phyloP scores from a whole-genome alignment of 2,113 vertebrate species.

The Phrynocephalus versicolor region DNA sequence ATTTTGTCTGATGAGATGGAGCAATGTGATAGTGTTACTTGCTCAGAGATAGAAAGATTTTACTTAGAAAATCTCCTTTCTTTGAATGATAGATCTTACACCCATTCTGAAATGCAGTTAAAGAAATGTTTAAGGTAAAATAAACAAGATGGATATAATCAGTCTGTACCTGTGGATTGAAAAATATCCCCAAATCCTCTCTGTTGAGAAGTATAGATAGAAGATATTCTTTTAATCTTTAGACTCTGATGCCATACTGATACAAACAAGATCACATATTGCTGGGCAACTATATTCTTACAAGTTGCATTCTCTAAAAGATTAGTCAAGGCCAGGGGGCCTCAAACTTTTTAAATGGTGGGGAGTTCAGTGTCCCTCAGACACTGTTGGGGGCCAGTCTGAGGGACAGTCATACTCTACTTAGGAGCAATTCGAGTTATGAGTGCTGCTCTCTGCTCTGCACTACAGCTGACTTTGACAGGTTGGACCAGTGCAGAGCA shows the following conservation, averaged over 20 bases:
- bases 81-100: slow-evolving; percentile 3
- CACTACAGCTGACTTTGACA: too few species aligned
- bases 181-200: background rate
- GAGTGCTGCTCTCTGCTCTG: too few species aligned
- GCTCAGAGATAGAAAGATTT: background rate
- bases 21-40: background rate
- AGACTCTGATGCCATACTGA: background rate
- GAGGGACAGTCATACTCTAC: too few species aligned
- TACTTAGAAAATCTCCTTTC: background rate
- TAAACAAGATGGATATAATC: background rate
- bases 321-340: background rate
- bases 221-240: background rate
- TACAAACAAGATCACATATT: background rate
- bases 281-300: background rate
- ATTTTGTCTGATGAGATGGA: slow-evolving; percentile 27
- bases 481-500: too few species aligned
- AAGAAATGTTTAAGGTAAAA: background rate
- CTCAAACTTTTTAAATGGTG: too few species aligned
- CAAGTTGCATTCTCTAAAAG: background rate
- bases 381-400: too few species aligned
- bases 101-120: background rate
- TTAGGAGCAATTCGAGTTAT: too few species aligned
- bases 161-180: background rate
- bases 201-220: background rate
- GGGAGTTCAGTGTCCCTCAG: too few species aligned